phyloP scores from a whole-genome alignment of 2,888 invertebrate genomes.

The Sinotaia quadrata region DNA sequence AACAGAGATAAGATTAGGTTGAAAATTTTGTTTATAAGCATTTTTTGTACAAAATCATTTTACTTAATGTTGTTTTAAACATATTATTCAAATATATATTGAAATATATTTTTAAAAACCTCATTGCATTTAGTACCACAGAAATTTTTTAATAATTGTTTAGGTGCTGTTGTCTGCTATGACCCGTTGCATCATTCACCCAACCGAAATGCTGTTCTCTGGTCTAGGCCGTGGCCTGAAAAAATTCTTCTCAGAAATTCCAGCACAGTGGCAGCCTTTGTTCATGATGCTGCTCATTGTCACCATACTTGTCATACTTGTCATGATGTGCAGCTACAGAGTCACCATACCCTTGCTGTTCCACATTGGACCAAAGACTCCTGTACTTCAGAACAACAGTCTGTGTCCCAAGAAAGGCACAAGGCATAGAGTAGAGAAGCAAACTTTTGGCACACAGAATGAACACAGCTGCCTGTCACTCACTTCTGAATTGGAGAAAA shows the following conservation, averaged over 20 bases:
- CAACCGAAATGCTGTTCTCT: slow-evolving; percentile 49
- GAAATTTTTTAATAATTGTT: background rate
- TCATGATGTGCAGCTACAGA: slow-evolving; percentile 58
- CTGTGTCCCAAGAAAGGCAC: background rate
- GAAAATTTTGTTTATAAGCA: no score
- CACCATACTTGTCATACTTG: slow-evolving; percentile 37
- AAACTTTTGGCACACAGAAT: no score
- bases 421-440: no score
- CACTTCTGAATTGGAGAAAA: no score
- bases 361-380: slow-evolving; percentile 58
- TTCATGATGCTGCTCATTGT: slow-evolving; percentile 46
- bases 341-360: slow-evolving; percentile 52
- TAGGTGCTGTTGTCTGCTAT: slow-evolving; percentile 62
- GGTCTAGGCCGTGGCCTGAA: slow-evolving; percentile 54
- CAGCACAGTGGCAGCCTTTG: slow-evolving; percentile 62
- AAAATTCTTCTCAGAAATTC: slow-evolving; percentile 60
- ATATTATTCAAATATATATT: no score
- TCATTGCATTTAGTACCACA: no score
- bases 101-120: no score
- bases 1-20: no score
- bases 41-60: no score
- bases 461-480: no score
- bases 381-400: slow-evolving; percentile 27
- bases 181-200: slow-evolving; percentile 55
- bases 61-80: no score